phyloP scores from a whole-genome alignment of 2,888 invertebrate species.

The Helobdella robusta region DNA sequence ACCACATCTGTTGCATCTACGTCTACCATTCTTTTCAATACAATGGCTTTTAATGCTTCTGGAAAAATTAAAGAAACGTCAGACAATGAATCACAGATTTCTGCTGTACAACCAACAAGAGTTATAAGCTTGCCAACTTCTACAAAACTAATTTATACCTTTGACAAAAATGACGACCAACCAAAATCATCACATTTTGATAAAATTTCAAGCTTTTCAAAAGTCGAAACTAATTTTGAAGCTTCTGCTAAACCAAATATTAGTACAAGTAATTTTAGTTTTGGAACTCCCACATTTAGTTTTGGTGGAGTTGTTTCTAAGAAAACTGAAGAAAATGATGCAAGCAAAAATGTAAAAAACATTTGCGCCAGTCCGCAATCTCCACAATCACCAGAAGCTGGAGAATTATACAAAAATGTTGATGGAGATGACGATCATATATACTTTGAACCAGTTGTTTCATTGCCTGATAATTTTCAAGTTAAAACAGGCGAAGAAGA shows the following conservation, averaged over 20 bases:
- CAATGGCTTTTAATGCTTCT: background rate
- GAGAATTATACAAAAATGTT: slow-evolving; percentile 26
- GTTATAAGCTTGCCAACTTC: no score
- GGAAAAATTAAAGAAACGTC: background rate
- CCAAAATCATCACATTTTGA: no score
- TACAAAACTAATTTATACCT: no score
- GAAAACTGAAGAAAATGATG: background rate
- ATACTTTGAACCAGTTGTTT: slow-evolving; percentile 71
- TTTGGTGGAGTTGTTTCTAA: slow-evolving; percentile 12
- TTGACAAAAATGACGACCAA: no score
- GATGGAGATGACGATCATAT: slow-evolving; percentile 25
- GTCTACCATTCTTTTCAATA: background rate
- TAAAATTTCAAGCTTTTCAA: no score
- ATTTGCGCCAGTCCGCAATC: background rate
- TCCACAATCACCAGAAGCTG: slow-evolving; percentile 22
- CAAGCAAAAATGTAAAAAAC: background rate
- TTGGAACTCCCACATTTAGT: slow-evolving; percentile 8
- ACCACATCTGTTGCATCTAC: background rate
- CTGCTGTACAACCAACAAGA: no score
- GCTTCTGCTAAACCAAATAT: background rate
- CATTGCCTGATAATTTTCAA: slow-evolving; percentile 68
- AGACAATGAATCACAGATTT: background rate
- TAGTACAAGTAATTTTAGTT: background rate
- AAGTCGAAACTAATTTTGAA: no score
- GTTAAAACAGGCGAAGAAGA: slow-evolving; percentile 82